Percentiles rank a stretch among this genome's conserved stretches.
Evolutionary conservation across 2,797 vertebrate genomes (phyloP).

Genomic region (Tiaroga cobitis): DNA sequence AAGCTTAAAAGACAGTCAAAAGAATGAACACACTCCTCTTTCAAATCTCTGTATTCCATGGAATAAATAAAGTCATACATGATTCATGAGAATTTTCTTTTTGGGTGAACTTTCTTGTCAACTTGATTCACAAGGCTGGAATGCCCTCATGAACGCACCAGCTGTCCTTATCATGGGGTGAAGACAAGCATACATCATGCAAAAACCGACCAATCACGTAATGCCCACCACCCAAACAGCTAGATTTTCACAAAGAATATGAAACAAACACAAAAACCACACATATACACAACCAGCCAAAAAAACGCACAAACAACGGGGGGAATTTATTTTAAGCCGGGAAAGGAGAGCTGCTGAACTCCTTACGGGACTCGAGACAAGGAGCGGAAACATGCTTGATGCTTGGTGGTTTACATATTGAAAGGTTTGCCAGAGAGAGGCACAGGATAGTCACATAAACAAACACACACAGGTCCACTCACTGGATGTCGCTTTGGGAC

Average conservation of each 20-base stretch:
- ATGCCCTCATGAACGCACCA: slow-evolving; percentile 43
- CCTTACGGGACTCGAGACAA: slow-evolving; percentile 9
- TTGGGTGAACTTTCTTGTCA: background rate
- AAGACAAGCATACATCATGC: slow-evolving; percentile 60
- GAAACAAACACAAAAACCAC: slow-evolving; percentile 44
- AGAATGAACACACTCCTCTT: background rate
- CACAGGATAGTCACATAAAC: slow-evolving; percentile 72
- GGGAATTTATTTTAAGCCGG: slow-evolving; percentile 18
- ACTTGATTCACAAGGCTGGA: slow-evolving; percentile 19
- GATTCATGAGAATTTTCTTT: background rate
- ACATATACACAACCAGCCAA: slow-evolving; percentile 35
- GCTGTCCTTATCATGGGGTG: slow-evolving; percentile 48
- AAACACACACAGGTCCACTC: slow-evolving; percentile 87
- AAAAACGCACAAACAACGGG: slow-evolving; percentile 19
- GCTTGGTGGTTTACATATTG: slow-evolving; percentile 57
- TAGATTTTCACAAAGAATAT: slow-evolving; percentile 46
- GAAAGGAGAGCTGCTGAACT: slow-evolving; percentile 24
- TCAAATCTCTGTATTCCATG: background rate
- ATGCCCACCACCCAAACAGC: slow-evolving; percentile 59
- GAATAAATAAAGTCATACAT: background rate
- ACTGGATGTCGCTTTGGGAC: slow-evolving; percentile 99
- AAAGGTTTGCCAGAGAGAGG: slow-evolving; percentile 79
- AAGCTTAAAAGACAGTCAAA: background rate
- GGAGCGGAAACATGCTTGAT: slow-evolving; percentile 11
- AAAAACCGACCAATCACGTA: slow-evolving; percentile 49